Base-by-base conservation (phyloP, 92 coral and sea anemone species). In the Palythoa caribaeorum region DNA sequence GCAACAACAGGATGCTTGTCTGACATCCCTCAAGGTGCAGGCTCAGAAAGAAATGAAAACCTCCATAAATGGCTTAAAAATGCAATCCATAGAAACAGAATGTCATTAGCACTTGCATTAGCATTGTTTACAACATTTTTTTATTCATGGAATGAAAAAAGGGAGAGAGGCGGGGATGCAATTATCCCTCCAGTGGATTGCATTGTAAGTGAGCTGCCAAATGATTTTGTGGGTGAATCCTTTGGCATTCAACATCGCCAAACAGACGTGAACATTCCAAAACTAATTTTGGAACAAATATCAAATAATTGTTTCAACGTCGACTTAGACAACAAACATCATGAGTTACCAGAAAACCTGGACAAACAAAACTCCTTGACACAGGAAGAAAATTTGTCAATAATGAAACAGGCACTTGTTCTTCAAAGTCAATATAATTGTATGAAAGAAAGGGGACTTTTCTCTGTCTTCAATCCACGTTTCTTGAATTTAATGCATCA, bases 131-230 rank as follows among this genome's bases (percentile, higher is more conserved):
- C 89, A n/a, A 71, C 44, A 72, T 84, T 76, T 78, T 88, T 91
- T 70, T 91, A 55, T 76, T 28, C 40, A 19, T 91, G 94, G 94
- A 91, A 88, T 84, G 92, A 91, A 73, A 83, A 84, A 69, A 72
- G 73, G 63, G 83, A 83, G 36, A 74, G 54, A 66, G 37, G 72
- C n/a, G 39, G 72, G 37, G 72, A 66, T 66, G 37, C 72, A 66
- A 28, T 66, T n/a, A 28, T 66, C 37, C 38, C 72, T 7, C 72
- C 72, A 66, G 72, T 19, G 72, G 72, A 66, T 66, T 66, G 37
- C 37, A n/a, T n/a, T 9, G 19, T 66, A 9, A 66, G 72, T 66
- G 37, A 66, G 72, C 72, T 66, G 72, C 35, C 38, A 66, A 21
- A 66, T 19, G 72, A 66, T 66, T 66, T 66, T 66, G 37, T n/a